Evolutionary conservation across 1,140 invertebrate genomes (phyloP).

Genomic region (Trigoniulus corallinus): DNA sequence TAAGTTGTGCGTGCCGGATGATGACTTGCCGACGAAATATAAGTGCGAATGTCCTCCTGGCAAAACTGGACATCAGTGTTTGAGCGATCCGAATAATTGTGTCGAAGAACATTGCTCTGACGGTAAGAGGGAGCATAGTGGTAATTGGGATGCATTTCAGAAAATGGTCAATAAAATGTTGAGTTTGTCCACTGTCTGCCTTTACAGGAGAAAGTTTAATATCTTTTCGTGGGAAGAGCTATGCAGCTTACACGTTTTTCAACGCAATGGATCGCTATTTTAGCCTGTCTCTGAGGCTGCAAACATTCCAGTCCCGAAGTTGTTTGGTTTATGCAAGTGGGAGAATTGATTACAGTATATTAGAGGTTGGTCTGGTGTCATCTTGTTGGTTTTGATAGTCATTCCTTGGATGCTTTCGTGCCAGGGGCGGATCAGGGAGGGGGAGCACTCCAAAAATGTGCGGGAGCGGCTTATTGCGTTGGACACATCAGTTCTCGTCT

Average conservation of each 20-base stretch:
- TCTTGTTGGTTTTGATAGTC: too few species aligned
- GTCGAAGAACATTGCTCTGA: constrained; percentile 12
- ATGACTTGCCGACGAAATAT: constrained; percentile 48
- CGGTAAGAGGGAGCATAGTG: constrained; percentile 6
- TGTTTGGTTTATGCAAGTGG: constrained; percentile 72
- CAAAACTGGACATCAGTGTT: constrained; percentile 43
- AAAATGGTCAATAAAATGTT: not conserved
- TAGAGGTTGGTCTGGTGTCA: constrained; percentile 46
- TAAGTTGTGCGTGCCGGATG: constrained; percentile 45
- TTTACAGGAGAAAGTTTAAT: constrained; percentile 39
- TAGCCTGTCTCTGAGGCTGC: constrained; percentile 55
- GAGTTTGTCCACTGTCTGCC: too few species aligned
- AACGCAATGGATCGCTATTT: constrained; percentile 58
- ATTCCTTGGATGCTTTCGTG: too few species aligned
- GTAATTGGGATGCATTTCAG: not conserved
- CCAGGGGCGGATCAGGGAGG: too few species aligned
- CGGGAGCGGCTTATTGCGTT: too few species aligned
- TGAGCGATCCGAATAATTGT: constrained; percentile 13
- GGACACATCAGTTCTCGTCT: too few species aligned
- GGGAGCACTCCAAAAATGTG: too few species aligned
- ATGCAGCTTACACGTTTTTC: constrained; percentile 53
- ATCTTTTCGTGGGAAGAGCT: constrained; percentile 67
- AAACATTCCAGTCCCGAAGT: constrained; percentile 68
- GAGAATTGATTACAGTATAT: constrained; percentile 69
- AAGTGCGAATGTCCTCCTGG: constrained; percentile 60